phyloP scores from a whole-genome alignment of 2,113 vertebrate genomes.

The Stigmatopora nigra region DNA sequence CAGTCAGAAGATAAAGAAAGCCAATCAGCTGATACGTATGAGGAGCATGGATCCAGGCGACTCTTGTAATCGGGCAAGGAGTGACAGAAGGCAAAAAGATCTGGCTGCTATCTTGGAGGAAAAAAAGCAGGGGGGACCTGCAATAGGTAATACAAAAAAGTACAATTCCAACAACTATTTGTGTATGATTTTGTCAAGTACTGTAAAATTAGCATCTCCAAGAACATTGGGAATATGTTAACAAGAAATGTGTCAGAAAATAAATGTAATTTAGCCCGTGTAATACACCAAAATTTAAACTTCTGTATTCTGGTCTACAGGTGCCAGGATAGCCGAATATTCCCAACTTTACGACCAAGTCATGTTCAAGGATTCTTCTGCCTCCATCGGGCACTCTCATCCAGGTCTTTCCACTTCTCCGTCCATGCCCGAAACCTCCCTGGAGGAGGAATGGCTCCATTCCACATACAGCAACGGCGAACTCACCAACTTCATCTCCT shows the following conservation, averaged over 20 bases:
- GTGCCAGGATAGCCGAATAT: slow-evolving; percentile 96
- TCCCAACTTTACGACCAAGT: slow-evolving; percentile 96
- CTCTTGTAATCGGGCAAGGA: slow-evolving; percentile 56
- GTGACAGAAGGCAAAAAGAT: slow-evolving; percentile 76
- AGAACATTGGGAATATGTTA: no score
- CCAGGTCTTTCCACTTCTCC: slow-evolving; percentile 56
- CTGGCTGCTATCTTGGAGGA: slow-evolving; percentile 92
- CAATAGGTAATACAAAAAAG: slow-evolving; percentile 77
- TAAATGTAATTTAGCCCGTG: no score
- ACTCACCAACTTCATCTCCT: slow-evolving; percentile 75
- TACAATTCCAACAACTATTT: background rate
- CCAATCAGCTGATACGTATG: slow-evolving; percentile 92
- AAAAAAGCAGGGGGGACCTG: slow-evolving; percentile 93
- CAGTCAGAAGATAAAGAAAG: slow-evolving; percentile 97
- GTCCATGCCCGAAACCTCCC: slow-evolving; percentile 58
- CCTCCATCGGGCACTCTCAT: slow-evolving; percentile 52
- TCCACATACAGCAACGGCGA: slow-evolving; percentile 89
- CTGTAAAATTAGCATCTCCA: background rate
- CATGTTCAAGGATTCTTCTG: slow-evolving; percentile 73
- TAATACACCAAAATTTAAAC: no score
- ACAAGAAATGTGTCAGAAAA: no score
- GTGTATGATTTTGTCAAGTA: background rate
- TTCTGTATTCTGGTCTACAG: slow-evolving; percentile 57
- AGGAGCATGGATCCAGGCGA: slow-evolving; percentile 84
- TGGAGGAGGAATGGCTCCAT: slow-evolving; percentile 83